Conservation (phyloP, 2,113 vertebrate genomes). For the Propithecus coquereli region DNA sequence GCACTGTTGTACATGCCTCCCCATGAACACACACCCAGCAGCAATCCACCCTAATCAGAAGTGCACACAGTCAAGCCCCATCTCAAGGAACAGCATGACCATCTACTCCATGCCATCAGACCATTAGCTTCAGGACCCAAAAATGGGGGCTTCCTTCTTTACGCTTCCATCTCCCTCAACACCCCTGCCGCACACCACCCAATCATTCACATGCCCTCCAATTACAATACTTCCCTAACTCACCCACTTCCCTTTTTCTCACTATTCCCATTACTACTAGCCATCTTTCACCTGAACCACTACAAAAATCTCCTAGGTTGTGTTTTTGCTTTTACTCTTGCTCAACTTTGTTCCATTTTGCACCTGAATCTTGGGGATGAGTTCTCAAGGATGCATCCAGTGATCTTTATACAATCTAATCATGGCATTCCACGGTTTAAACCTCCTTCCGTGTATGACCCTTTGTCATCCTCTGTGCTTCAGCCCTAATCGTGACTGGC, state of each 20-base stretch:
- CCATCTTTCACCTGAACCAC: not conserved
- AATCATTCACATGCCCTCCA: not conserved
- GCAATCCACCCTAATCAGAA: not conserved
- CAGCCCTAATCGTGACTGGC: not conserved
- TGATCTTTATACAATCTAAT: not conserved
- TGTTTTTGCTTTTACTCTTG: not conserved
- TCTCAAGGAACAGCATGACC: not conserved
- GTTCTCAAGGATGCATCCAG: not conserved
- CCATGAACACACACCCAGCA: not conserved
- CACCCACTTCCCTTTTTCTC: not conserved
- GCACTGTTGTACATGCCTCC: not conserved
- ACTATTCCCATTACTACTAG: not conserved
- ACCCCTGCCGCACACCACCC: not conserved
- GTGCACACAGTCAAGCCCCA: not conserved
- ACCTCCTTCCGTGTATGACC: not conserved
- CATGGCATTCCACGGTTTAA: not conserved
- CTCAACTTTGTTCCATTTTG: not conserved
- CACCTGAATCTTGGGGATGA: not conserved
- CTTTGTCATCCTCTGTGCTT: not conserved
- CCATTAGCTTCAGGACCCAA: not conserved
- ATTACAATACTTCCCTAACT: not conserved
- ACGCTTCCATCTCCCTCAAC: not conserved
- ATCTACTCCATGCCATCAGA: not conserved
- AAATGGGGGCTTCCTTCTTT: not conserved
- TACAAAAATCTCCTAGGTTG: not conserved